Evolutionary conservation across 2,888 invertebrate species (phyloP).

Genomic region (Amphipoea oculea): DNA sequence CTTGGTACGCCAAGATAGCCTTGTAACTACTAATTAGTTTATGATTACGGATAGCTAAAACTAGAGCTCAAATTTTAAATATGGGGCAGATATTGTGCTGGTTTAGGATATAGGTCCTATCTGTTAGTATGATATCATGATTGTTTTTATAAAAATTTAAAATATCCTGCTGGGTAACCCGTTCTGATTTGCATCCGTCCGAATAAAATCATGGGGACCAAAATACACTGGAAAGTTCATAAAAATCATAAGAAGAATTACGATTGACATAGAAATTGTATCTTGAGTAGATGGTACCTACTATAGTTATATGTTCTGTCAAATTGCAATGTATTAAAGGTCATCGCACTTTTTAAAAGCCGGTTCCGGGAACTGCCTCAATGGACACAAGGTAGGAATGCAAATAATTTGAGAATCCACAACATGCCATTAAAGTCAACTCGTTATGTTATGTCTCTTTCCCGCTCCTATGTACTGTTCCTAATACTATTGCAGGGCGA

Average conservation of each 20-base stretch:
- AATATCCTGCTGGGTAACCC: not conserved
- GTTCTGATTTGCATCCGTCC: not conserved
- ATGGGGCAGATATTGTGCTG: not conserved
- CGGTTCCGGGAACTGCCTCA: constrained; percentile 24
- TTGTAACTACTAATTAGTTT: not conserved
- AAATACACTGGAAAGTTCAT: not conserved
- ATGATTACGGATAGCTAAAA: not conserved
- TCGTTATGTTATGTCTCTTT: not conserved
- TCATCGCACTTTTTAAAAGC: constrained; percentile 22
- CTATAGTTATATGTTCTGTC: not conserved
- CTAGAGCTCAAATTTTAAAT: not conserved
- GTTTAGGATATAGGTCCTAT: not conserved
- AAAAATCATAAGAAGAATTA: not conserved
- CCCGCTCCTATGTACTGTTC: not conserved
- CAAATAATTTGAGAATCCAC: constrained; percentile 3
- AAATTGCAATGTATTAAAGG: not conserved
- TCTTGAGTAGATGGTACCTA: not conserved
- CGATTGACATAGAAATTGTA: not conserved
- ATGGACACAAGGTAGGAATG: constrained; percentile 5
- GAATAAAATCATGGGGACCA: not conserved
- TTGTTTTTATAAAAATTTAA: not conserved
- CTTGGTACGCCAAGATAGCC: not conserved
- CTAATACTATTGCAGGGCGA: not conserved
- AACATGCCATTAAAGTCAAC: not conserved
- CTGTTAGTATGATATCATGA: no score